Evolutionary conservation across 2,113 vertebrate species (phyloP), one percentile per base, ranked within the genome.

Genomic region (Hippocampus abdominalis): DNA sequence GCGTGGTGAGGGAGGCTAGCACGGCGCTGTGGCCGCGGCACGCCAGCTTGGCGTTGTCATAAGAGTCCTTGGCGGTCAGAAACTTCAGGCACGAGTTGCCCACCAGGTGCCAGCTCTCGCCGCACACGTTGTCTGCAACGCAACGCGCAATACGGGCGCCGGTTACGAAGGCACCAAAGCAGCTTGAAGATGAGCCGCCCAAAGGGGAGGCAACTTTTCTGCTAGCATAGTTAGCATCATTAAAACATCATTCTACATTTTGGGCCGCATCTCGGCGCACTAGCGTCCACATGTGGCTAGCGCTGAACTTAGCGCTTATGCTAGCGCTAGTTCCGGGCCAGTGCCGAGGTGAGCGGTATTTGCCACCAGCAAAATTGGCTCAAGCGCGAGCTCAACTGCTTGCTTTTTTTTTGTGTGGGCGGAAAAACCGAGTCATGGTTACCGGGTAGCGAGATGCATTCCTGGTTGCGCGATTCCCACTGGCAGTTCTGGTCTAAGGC

Each of bases 401-500:
- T 36, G 0, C 5, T 36, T 36, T 36, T 36, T 36, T 6, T 36
- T 36, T 36, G 29, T 2, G 29, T 4, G 32, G 32, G 5, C 6
- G 32, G 32, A 7, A 36, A 36, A 36, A 5, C n/a, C n/a, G 32
- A 36, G 5, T 36, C 5, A 36, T 23, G 21, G 9, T 64, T 86
- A 98, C 97, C 97, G 1, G 97, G 95, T 44, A 99, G 84, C 1
- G 95, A 93, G 0, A 97, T 95, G 86, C 97, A 99, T 76, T 98
- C 96, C 81, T 97, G 97, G 81, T 96, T 98, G 77, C 96, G 92
- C 1, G 93, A 88, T 16, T 99, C 97, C 97, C 97, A 99, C 85
- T 98, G 97, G 74, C 97, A 99, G 92, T 98, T 97, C 77, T 95
- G 96, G 87, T 98, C 96, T 85, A 95, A 89, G 21, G 96, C 92